phyloP scores from a whole-genome alignment of 2,113 vertebrate species.

The Myotis lucifugus region DNA sequence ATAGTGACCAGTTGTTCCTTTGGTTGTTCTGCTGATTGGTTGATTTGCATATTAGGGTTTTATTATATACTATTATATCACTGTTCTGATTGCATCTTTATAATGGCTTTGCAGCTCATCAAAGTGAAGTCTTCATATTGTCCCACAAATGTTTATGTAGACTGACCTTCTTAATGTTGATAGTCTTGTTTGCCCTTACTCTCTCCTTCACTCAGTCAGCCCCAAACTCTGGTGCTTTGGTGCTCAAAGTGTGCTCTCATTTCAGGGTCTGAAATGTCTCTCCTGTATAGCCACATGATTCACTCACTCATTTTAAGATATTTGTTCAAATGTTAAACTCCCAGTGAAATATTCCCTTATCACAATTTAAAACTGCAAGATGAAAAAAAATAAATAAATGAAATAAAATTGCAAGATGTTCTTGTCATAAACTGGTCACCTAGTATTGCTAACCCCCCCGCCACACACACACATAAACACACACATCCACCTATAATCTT shows the following conservation, averaged over 20 bases:
- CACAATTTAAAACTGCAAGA: neutral
- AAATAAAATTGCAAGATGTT: too few relatives aligned
- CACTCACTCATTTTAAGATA: neutral
- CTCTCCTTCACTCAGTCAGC: neutral
- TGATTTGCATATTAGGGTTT: too few relatives aligned
- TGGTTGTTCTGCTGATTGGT: too few relatives aligned
- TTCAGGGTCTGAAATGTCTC: neutral
- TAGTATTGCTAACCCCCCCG: neutral
- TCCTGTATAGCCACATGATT: neutral
- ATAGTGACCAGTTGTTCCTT: too few relatives aligned
- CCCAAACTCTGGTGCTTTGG: accelerated
- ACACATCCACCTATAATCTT: neutral
- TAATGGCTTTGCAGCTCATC: neutral
- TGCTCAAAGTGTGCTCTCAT: neutral
- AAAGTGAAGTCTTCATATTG: neutral
- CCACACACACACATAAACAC: neutral
- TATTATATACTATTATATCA: neutral
- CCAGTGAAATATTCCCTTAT: neutral
- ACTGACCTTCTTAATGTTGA: neutral
- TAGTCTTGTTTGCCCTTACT: neutral
- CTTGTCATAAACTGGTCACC: neutral
- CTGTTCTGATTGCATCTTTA: neutral
- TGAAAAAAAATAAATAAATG: too few relatives aligned
- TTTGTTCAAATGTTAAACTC: neutral
- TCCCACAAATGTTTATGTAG: neutral